phyloP scores from a whole-genome alignment of 2,797 vertebrate genomes.

The Paramormyrops hopkinsi region DNA sequence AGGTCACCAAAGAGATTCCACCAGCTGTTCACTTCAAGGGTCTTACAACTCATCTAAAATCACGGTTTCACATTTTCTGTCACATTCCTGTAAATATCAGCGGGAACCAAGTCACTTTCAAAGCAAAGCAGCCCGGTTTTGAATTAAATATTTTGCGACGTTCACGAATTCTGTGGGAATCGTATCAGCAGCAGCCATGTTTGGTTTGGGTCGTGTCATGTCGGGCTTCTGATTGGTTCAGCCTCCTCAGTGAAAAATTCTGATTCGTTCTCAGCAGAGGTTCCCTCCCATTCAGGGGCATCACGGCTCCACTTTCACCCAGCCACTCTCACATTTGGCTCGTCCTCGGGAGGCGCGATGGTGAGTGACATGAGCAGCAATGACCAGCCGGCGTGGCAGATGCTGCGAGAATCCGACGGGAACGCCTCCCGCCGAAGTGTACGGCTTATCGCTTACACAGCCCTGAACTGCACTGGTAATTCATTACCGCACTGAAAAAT shows the following conservation, averaged over 20 bases:
- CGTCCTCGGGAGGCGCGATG: not conserved
- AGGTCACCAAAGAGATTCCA: not conserved
- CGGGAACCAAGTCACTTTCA: not conserved
- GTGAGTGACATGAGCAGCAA: not conserved
- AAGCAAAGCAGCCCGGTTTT: not conserved
- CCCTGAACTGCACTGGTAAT: not conserved
- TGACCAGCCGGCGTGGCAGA: not conserved
- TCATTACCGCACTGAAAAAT: not conserved
- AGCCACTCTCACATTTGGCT: not conserved
- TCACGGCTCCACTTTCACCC: conserved; percentile 2
- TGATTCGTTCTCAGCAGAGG: not conserved
- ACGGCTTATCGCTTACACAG: not conserved
- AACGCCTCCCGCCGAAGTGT: not conserved
- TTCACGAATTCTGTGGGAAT: not conserved
- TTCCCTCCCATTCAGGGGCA: not conserved
- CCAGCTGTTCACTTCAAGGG: not conserved
- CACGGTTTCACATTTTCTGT: not conserved
- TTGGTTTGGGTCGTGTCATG: not conserved
- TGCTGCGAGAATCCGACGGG: not conserved
- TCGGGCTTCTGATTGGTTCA: not conserved
- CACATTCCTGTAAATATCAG: not conserved
- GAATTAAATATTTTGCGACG: not conserved
- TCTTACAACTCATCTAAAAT: not conserved
- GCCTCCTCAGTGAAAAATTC: not conserved
- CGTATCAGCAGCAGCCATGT: not conserved